Percentiles rank a stretch among this genome's conserved stretches.
These are phyloP conservation scores for Nycticebus coucang DNA, from an alignment of 2,113 vertebrate species.

Conservation along the genomic window DNA sequence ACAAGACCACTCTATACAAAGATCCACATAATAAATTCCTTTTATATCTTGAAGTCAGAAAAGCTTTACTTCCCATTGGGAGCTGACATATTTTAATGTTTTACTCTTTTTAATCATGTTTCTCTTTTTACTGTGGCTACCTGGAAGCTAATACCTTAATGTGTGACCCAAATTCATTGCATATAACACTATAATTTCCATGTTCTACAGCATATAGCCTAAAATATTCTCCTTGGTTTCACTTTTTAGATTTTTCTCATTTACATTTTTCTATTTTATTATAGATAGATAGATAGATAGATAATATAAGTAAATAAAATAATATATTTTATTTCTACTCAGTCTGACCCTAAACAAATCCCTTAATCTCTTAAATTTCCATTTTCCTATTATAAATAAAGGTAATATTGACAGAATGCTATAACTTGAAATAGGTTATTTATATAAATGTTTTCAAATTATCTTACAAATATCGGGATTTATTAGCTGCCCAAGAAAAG, in stretches of 20 bases:
- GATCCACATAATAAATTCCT: not conserved
- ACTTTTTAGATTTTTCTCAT: not conserved
- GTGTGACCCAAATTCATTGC: not conserved
- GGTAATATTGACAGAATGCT: not conserved
- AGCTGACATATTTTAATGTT: not conserved
- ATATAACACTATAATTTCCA: not conserved
- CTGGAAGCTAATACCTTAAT: not conserved
- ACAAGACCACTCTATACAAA: not conserved
- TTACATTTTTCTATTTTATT: not conserved
- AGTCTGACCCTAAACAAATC: not conserved
- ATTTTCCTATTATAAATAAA: conserved; percentile 35
- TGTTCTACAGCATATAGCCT: not conserved
- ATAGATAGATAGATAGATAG: not conserved
- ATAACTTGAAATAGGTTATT: conserved; percentile 9
- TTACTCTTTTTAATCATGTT: not conserved
- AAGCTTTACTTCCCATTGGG: not conserved
- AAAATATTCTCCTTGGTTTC: not conserved
- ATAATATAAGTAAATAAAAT: not conserved
- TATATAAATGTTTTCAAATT: not conserved
- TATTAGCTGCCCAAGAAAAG: not conserved
- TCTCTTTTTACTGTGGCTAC: not conserved
- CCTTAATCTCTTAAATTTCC: conserved; percentile 11
- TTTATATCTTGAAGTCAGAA: not conserved
- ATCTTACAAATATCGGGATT: not conserved
- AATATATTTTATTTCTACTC: not conserved